Percentiles rank a stretch among this genome's conserved stretches.
These are phyloP conservation scores for Erithacus rubecula DNA, from an alignment of 2,797 vertebrate genomes.

Conservation along the genomic window DNA sequence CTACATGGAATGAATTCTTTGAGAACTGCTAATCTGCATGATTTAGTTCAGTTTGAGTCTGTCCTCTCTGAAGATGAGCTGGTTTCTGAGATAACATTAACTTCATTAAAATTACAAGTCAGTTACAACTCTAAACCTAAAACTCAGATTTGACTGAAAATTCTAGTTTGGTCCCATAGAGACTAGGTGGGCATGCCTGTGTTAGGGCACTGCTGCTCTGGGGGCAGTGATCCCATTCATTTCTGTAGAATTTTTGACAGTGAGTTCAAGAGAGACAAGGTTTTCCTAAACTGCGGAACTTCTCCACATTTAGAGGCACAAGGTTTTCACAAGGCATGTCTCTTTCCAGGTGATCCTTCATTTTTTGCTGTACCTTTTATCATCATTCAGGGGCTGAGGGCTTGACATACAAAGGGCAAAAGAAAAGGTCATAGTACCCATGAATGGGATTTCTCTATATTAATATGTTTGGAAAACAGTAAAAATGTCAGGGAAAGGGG, in stretches of 20 bases:
- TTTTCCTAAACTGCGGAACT: neutral
- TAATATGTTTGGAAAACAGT: neutral
- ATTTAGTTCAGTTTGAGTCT: neutral
- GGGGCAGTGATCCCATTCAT: neutral
- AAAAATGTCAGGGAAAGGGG: neutral
- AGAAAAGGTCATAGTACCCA: rapidly evolving
- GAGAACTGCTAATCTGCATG: neutral
- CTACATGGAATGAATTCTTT: neutral
- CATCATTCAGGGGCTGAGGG: neutral
- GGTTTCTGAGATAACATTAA: neutral
- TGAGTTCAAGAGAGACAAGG: neutral
- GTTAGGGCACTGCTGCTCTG: neutral
- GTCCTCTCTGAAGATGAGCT: neutral
- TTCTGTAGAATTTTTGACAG: neutral
- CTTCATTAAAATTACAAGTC: neutral
- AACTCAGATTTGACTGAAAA: neutral
- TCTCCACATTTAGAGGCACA: neutral
- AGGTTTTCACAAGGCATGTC: neutral
- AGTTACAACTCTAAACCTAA: neutral
- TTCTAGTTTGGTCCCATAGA: neutral
- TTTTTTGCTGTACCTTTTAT: neutral
- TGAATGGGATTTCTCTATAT: neutral
- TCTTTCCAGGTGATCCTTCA: neutral
- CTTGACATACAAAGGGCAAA: neutral
- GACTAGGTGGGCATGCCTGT: neutral